Evolutionary conservation across 64 coral and sea anemone species (phyloP).

Genomic region (Actinia equina): DNA sequence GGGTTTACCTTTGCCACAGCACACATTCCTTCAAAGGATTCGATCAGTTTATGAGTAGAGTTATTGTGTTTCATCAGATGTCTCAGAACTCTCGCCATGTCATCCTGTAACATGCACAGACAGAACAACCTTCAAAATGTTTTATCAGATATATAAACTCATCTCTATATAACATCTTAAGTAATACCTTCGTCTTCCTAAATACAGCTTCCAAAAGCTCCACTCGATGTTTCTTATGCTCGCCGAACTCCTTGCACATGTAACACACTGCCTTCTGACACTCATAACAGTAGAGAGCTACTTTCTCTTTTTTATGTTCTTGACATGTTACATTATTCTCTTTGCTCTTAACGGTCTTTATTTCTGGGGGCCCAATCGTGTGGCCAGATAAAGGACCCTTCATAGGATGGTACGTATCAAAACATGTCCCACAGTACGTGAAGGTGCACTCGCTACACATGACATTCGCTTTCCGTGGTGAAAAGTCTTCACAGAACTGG

Average conservation of each 20-base stretch:
- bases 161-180: neutral
- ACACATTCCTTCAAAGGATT: constrained; percentile 82
- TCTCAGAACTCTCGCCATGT: constrained; percentile 35
- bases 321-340: constrained; percentile 59
- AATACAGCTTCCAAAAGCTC: constrained; percentile 73
- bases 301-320: constrained; percentile 58
- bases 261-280: constrained; percentile 73
- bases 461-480: constrained; percentile 61
- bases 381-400: constrained; percentile 75
- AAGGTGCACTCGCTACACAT: constrained; percentile 78
- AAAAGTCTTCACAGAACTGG: constrained; percentile 88
- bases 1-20: constrained; percentile 67
- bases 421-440: constrained; percentile 76
- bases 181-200: constrained; percentile 71
- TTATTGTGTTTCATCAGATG: constrained; percentile 54
- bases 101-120: constrained; percentile 40
- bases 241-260: constrained; percentile 67
- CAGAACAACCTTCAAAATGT: neutral
- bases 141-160: too few relatives aligned
- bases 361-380: constrained; percentile 66
- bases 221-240: constrained; percentile 55
- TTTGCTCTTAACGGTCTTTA: constrained; percentile 46
- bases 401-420: constrained; percentile 75
- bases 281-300: constrained; percentile 67
- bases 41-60: constrained; percentile 59